These are phyloP conservation scores for Saturnia japonica DNA, from an alignment of 2,888 invertebrate genomes.

Conservation along the genomic window DNA sequence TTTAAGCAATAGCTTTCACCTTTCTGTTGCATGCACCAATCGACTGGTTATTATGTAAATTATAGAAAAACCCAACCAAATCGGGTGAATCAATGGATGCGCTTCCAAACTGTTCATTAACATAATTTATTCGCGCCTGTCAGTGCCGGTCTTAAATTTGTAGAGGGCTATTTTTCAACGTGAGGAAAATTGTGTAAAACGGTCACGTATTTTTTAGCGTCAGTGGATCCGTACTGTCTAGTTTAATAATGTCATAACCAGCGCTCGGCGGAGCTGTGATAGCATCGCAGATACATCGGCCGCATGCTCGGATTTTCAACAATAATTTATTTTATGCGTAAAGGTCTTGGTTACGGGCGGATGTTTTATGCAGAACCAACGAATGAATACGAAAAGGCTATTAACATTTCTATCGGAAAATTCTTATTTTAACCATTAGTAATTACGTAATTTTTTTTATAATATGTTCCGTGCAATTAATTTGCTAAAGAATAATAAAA, in stretches of 20 bases:
- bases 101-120: conserved; percentile 77
- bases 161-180: conserved; percentile 73
- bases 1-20: conserved; percentile 21
- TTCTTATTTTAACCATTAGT: conserved; percentile 24
- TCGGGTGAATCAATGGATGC: conserved; percentile 73
- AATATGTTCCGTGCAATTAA: background rate
- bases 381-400: conserved; percentile 55
- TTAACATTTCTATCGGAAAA: conserved; percentile 43
- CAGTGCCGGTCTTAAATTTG: conserved; percentile 77
- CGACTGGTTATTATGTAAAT: conserved; percentile 69
- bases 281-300: conserved; percentile 66
- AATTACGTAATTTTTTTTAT: background rate
- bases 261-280: conserved; percentile 56
- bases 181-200: conserved; percentile 68
- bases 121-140: conserved; percentile 80
- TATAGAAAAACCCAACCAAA: conserved; percentile 60
- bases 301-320: conserved; percentile 57
- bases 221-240: conserved; percentile 58
- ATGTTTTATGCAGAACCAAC: conserved; percentile 59
- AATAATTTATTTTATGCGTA: conserved; percentile 71
- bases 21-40: conserved; percentile 33
- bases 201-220: conserved; percentile 79
- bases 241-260: conserved; percentile 79
- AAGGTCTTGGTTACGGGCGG: conserved; percentile 55
- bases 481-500: background rate